Conservation (phyloP, 2,888 invertebrate genomes). For the Agonopterix subpropinquella region DNA sequence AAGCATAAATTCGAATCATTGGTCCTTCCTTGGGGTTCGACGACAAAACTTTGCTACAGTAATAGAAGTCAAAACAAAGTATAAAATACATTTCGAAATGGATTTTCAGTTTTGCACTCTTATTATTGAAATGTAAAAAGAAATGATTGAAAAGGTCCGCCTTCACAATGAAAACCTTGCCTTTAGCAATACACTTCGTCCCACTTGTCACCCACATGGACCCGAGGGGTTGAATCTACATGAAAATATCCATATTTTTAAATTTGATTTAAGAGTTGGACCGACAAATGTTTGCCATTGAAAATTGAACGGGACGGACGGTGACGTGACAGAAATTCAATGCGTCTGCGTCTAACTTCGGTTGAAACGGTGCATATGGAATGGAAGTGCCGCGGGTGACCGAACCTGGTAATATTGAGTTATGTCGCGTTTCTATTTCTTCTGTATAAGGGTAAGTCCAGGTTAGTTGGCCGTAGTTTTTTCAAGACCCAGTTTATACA, state of each 20-base stretch:
- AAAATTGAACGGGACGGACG: slow-evolving; percentile 55
- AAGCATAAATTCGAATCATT: slow-evolving; percentile 73
- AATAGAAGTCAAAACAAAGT: background rate
- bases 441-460: no score
- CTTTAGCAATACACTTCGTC: slow-evolving; percentile 38
- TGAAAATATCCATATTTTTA: slow-evolving; percentile 71
- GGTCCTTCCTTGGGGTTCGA: slow-evolving; percentile 43
- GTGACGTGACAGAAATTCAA: slow-evolving; percentile 68
- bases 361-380: slow-evolving; percentile 42
- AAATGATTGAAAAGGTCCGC: slow-evolving; percentile 38
- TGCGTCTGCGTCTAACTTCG: slow-evolving; percentile 36
- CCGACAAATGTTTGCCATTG: slow-evolving; percentile 72
- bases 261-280: slow-evolving; percentile 66
- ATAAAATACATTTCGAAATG: background rate
- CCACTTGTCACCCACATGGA: slow-evolving; percentile 61
- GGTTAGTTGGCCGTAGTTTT: no score
- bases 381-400: slow-evolving; percentile 8
- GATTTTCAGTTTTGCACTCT: background rate
- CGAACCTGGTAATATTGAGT: background rate
- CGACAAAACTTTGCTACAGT: slow-evolving; percentile 22
- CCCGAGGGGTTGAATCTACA: slow-evolving; percentile 59
- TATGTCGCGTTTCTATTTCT: no score
- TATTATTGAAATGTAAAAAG: slow-evolving; percentile 20
- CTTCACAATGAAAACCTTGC: slow-evolving; percentile 38
- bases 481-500: no score